Percentiles rank a stretch among this genome's conserved stretches.
These are phyloP conservation scores for Yponomeuta evonymella DNA, from an alignment of 2,888 invertebrate species.

Conservation along the genomic window DNA sequence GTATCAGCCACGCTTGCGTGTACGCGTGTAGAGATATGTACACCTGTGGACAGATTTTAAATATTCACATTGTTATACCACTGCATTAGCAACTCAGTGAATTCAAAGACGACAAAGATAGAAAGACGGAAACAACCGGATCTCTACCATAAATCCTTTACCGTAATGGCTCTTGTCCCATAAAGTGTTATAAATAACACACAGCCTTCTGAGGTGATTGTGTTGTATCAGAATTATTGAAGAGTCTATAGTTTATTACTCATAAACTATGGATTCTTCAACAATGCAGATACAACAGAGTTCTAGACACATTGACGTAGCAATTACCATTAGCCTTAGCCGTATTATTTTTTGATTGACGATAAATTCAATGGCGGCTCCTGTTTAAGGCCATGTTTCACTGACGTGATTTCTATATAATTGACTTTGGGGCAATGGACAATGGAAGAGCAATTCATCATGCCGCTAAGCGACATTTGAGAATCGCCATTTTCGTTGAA, in stretches of 20 bases:
- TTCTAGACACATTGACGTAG: background rate
- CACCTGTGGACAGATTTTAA: constrained; percentile 42
- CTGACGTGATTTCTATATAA: background rate
- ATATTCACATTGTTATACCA: no score
- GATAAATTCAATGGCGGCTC: background rate
- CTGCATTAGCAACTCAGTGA: no score
- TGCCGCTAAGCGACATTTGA: constrained; percentile 2
- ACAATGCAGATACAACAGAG: no score
- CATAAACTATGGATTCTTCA: no score
- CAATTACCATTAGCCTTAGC: background rate
- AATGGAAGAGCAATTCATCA: constrained; percentile 1
- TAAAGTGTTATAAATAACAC: no score
- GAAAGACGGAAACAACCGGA: no score
- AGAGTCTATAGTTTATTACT: no score
- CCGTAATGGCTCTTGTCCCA: no score
- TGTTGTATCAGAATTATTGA: no score
- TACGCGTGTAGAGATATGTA: constrained; percentile 80
- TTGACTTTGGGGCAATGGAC: background rate
- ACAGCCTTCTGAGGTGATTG: no score
- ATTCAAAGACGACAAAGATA: no score
- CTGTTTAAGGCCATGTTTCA: background rate
- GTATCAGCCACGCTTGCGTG: constrained; percentile 79
- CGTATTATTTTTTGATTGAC: background rate
- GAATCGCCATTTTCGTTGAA: constrained; percentile 5
- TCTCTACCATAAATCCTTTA: no score